Conservation (phyloP, 2,797 vertebrate species). For the Parotocinclus haroldoi region DNA sequence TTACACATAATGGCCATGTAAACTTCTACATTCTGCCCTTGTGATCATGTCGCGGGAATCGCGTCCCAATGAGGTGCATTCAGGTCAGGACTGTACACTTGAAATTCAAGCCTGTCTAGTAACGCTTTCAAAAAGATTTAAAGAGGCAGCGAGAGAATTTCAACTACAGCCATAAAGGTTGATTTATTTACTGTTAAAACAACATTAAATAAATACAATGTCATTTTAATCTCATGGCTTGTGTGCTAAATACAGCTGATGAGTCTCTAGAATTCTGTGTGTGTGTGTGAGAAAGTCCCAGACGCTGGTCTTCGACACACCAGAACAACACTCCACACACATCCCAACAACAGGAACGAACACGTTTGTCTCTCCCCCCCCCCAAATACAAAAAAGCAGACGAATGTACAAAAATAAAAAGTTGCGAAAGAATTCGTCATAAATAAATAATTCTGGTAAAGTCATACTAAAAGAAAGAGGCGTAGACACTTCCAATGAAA, state of each 20-base stretch:
- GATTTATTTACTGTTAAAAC: slow-evolving; percentile 76
- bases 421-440: slow-evolving; percentile 60
- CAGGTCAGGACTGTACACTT: too few relatives aligned
- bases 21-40: too few relatives aligned
- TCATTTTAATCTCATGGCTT: slow-evolving; percentile 60
- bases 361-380: slow-evolving; percentile 9
- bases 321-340: slow-evolving; percentile 47
- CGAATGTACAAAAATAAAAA: slow-evolving; percentile 48
- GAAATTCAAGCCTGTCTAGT: too few relatives aligned
- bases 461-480: slow-evolving; percentile 41
- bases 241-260: slow-evolving; percentile 63
- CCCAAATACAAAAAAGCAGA: slow-evolving; percentile 61
- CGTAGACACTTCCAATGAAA: background rate
- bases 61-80: too few relatives aligned
- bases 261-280: slow-evolving; percentile 11
- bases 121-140: too few relatives aligned
- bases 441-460: slow-evolving; percentile 76
- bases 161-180: slow-evolving; percentile 60
- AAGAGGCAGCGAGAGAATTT: background rate
- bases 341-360: background rate
- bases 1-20: too few relatives aligned
- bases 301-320: slow-evolving; percentile 38
- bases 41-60: too few relatives aligned
- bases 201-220: slow-evolving; percentile 72
- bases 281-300: slow-evolving; percentile 19